A percentile compares a stretch with the other conserved stretches of the same genome.
Conservation (phyloP, 2,113 vertebrate genomes). For the Tamias sibiricus region DNA sequence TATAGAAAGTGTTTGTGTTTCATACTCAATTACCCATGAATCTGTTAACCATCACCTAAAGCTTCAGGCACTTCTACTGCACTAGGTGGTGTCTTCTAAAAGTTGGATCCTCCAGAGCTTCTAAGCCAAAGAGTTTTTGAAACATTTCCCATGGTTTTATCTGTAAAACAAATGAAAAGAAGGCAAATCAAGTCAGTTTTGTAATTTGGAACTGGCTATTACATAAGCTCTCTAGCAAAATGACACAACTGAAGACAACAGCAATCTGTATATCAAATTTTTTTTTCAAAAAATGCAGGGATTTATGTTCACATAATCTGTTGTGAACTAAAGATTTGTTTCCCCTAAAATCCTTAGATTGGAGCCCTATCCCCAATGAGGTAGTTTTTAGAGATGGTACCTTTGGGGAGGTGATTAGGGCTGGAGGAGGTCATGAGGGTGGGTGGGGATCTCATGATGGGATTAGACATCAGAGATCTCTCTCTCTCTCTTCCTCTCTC, state of each 20-base stretch:
- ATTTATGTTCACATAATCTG: background rate
- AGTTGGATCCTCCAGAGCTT: background rate
- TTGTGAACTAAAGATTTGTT: background rate
- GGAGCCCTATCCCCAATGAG: background rate
- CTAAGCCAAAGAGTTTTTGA: background rate
- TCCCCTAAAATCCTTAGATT: background rate
- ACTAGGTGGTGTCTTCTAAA: background rate
- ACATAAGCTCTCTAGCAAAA: background rate
- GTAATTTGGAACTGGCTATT: background rate
- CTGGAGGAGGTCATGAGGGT: background rate
- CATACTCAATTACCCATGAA: background rate
- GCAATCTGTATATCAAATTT: background rate
- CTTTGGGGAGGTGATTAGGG: background rate
- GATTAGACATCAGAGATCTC: background rate
- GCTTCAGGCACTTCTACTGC: background rate
- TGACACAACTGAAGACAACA: background rate
- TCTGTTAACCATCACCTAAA: background rate
- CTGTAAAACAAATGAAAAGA: slow-evolving; percentile 30
- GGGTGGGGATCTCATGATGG: background rate
- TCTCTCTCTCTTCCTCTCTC: too few species aligned
- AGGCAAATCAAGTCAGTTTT: background rate
- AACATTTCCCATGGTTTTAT: background rate
- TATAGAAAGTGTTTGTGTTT: slow-evolving; percentile 24
- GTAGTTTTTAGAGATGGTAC: background rate
- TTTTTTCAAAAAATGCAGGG: background rate